Percentiles rank a stretch among this genome's conserved stretches.
These are phyloP conservation scores for Papilio glaucus DNA, from an alignment of 1,140 invertebrate species.

Conservation along the genomic window DNA sequence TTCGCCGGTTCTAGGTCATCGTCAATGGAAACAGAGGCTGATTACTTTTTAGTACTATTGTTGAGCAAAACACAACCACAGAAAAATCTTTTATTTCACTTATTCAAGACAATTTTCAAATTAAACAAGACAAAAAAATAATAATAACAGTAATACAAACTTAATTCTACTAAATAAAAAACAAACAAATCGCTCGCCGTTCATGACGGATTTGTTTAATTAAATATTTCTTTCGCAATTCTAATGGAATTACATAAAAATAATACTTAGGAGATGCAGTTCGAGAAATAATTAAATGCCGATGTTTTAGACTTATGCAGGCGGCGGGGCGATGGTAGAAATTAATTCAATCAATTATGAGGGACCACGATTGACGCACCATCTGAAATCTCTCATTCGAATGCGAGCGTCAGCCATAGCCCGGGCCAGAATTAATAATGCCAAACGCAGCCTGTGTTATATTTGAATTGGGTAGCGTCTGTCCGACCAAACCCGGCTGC, in stretches of 20 bases:
- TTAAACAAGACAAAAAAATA: no score
- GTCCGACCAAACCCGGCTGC: slow-evolving; percentile 20
- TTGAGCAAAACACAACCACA: background rate
- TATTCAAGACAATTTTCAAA: background rate
- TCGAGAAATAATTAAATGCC: slow-evolving; percentile 3
- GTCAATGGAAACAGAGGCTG: slow-evolving; percentile 21
- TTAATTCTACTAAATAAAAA: background rate
- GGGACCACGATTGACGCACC: slow-evolving; percentile 57
- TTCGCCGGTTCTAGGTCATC: background rate
- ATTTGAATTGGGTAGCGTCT: slow-evolving; percentile 41
- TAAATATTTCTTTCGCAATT: background rate
- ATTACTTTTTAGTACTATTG: background rate
- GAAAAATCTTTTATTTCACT: slow-evolving; percentile 3
- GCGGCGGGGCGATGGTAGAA: slow-evolving; percentile 34
- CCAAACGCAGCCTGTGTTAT: slow-evolving; percentile 46
- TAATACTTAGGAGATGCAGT: background rate
- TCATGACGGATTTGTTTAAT: background rate
- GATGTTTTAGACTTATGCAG: slow-evolving; percentile 39
- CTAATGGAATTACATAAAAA: no score
- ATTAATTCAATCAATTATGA: slow-evolving; percentile 69
- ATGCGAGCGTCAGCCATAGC: slow-evolving; percentile 54
- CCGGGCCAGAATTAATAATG: slow-evolving; percentile 67
- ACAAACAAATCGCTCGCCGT: no score
- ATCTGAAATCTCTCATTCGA: slow-evolving; percentile 71
- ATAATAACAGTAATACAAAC: background rate